Percentiles rank a stretch among this genome's conserved stretches.
Evolutionary conservation across 2,797 vertebrate species (phyloP).

Genomic region (Parauchenoglanis ngamensis): DNA sequence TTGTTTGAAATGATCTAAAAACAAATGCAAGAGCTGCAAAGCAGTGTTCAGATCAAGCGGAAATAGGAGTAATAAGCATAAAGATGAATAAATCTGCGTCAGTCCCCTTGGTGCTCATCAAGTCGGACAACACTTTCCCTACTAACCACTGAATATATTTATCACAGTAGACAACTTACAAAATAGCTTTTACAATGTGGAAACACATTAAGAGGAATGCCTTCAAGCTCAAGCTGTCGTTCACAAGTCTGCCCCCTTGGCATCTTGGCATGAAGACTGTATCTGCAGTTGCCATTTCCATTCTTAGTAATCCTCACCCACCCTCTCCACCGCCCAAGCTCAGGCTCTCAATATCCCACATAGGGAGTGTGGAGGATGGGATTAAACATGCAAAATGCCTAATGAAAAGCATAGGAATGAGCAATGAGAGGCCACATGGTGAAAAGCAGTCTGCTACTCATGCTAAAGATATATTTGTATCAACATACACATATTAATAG

Average conservation of each 20-base stretch:
- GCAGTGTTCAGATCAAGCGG: not conserved
- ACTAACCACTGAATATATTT: conserved; percentile 6
- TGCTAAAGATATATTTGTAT: not conserved
- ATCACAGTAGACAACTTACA: conserved; percentile 14
- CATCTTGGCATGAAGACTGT: conserved; percentile 60
- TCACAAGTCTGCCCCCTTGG: conserved; percentile 46
- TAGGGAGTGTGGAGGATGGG: conserved; percentile 74
- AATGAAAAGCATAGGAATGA: conserved; percentile 60
- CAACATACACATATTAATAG: not conserved
- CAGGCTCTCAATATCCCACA: conserved; percentile 69
- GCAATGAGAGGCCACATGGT: conserved; percentile 30
- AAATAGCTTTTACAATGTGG: conserved; percentile 27
- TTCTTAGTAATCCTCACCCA: conserved; percentile 67
- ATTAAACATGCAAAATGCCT: conserved; percentile 64
- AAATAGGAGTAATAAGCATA: not conserved
- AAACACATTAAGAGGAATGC: conserved; percentile 19
- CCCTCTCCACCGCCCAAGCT: conserved; percentile 60
- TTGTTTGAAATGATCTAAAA: not conserved
- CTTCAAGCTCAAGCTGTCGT: conserved; percentile 17
- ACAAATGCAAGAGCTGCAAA: not conserved
- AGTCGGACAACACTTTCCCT: not conserved
- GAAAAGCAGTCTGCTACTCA: not conserved
- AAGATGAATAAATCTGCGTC: not conserved
- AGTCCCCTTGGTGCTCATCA: not conserved
- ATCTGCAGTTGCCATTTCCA: conserved; percentile 60